Evolutionary conservation across 2,888 invertebrate genomes (phyloP).

Genomic region (Phaedon cochleariae): DNA sequence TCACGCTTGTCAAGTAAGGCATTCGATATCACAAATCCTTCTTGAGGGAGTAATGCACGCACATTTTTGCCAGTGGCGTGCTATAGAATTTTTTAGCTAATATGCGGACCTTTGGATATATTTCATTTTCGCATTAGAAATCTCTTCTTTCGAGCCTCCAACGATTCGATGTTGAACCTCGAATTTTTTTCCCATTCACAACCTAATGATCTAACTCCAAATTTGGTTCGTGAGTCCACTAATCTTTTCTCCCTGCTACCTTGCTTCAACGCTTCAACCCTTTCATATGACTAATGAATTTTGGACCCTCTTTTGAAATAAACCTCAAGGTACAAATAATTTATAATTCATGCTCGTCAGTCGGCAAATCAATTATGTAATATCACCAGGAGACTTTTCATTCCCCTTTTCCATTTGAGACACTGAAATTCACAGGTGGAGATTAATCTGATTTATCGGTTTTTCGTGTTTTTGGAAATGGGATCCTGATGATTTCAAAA

Average conservation of each 20-base stretch:
- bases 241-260: not conserved
- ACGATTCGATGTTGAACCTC: too few relatives aligned
- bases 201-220: too few relatives aligned
- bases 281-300: not conserved
- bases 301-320: conserved; percentile 13
- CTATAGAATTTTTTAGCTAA: not conserved
- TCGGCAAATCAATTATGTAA: conserved; percentile 9
- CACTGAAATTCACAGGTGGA: not conserved
- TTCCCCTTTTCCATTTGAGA: not conserved
- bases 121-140: too few relatives aligned
- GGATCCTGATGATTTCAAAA: not conserved
- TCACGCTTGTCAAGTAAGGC: conserved; percentile 36
- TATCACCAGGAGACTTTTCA: not conserved
- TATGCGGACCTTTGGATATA: too few relatives aligned
- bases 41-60: conserved; percentile 35
- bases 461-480: not conserved
- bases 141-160: too few relatives aligned
- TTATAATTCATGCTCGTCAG: conserved; percentile 16
- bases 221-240: not conserved
- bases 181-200: too few relatives aligned
- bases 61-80: conserved; percentile 20
- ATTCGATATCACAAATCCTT: conserved; percentile 39
- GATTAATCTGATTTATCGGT: not conserved
- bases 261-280: not conserved
- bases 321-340: conserved; percentile 10